Conservation (phyloP, 2,888 invertebrate species). For the Hirudinaria manillensis region DNA sequence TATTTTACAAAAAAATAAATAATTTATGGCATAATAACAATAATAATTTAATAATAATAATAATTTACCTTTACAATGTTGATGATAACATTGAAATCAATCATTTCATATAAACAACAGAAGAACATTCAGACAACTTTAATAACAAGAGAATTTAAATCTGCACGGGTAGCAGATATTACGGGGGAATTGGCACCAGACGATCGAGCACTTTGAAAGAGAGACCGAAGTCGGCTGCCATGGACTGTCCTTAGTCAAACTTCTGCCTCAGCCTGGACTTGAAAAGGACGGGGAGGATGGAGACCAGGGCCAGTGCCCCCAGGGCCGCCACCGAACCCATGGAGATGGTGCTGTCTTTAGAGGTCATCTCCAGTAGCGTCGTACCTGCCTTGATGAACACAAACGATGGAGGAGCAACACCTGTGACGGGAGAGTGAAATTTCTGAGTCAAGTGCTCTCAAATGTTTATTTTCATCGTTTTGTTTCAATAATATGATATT, state of each 20-base stretch:
- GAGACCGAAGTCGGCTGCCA: no score
- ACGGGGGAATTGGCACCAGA: no score
- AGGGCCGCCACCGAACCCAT: conserved; percentile 77
- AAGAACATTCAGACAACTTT: no score
- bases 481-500: not conserved
- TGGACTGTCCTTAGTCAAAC: conserved; percentile 44
- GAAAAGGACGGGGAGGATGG: conserved; percentile 79
- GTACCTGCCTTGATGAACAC: conserved; percentile 95
- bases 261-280: conserved; percentile 68
- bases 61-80: no score
- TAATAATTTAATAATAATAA: no score
- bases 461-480: not conserved
- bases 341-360: conserved; percentile 67
- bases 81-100: no score
- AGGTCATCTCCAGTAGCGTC: conserved; percentile 82
- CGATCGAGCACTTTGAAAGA: no score
- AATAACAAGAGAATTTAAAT: no score
- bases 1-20: no score
- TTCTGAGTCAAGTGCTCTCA: not conserved
- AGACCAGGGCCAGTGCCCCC: conserved; percentile 71
- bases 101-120: no score
- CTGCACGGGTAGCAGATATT: no score
- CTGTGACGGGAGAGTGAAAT: conserved; percentile 40
- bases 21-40: no score
- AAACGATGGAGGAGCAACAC: conserved; percentile 76